phyloP scores from a whole-genome alignment of 2,113 vertebrate species.

The Zosterops borbonicus region DNA sequence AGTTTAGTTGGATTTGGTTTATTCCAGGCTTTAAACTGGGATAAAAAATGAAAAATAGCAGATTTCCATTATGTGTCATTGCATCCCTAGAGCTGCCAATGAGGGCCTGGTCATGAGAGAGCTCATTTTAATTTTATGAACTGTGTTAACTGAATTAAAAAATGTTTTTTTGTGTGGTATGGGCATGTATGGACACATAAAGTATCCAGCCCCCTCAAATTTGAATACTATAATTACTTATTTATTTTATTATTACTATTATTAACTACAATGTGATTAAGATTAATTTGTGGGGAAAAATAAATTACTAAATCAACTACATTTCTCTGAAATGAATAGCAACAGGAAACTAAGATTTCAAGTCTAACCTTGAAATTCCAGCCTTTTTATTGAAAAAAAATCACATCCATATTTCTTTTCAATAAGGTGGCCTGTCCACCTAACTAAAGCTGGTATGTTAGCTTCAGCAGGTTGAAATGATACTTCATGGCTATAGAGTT shows the following conservation, averaged over 20 bases:
- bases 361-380: background rate
- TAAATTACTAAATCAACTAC: background rate
- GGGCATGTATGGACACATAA: background rate
- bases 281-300: background rate
- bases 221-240: background rate
- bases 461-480: background rate
- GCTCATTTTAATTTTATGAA: background rate
- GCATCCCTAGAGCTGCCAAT: background rate
- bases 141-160: background rate
- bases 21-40: background rate
- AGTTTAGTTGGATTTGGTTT: background rate
- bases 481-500: background rate
- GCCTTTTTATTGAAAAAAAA: background rate
- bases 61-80: background rate
- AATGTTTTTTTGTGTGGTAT: background rate
- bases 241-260: background rate
- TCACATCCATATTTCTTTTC: background rate
- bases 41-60: background rate
- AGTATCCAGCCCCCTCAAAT: background rate
- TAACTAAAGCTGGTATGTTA: background rate
- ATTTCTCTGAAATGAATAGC: background rate
- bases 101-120: background rate
- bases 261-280: background rate
- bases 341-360: background rate
- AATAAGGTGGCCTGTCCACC: background rate